These are phyloP conservation scores for Blera fallax DNA, from an alignment of 2,888 invertebrate genomes.

Conservation along the genomic window DNA sequence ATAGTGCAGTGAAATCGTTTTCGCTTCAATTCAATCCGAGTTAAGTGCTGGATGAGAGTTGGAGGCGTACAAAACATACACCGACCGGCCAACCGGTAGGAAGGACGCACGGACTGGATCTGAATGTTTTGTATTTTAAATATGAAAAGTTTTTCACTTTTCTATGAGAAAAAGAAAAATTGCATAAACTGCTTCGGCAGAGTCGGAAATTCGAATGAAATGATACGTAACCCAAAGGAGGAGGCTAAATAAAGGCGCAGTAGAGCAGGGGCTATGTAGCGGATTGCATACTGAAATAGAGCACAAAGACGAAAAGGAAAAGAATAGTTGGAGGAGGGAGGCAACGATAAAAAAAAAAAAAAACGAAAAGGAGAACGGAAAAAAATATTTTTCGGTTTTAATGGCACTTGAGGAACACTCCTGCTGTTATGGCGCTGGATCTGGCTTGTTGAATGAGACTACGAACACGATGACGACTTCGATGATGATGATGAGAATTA, in stretches of 20 bases:
- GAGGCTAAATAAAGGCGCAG: slow-evolving; percentile 53
- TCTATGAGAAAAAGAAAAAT: slow-evolving; percentile 33
- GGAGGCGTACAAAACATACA: slow-evolving; percentile 20
- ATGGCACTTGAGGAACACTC: slow-evolving; percentile 68
- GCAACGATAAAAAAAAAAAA: slow-evolving; percentile 32
- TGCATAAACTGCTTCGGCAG: slow-evolving; percentile 61
- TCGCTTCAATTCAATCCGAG: slow-evolving; percentile 71
- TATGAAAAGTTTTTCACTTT: slow-evolving; percentile 72
- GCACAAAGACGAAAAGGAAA: slow-evolving; percentile 40
- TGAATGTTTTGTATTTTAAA: slow-evolving; percentile 64
- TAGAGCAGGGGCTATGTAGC: neutral
- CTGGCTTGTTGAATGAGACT: slow-evolving; percentile 64
- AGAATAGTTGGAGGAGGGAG: neutral
- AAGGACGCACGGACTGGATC: slow-evolving; percentile 30
- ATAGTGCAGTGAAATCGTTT: slow-evolving; percentile 72
- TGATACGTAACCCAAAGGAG: slow-evolving; percentile 64
- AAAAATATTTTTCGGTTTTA: slow-evolving; percentile 73
- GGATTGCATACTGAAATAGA: slow-evolving; percentile 46
- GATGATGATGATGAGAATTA: slow-evolving; percentile 55
- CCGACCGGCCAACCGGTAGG: neutral
- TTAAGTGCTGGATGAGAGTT: slow-evolving; percentile 69
- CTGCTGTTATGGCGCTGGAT: slow-evolving; percentile 9
- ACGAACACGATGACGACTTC: slow-evolving; percentile 57
- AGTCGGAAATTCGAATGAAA: slow-evolving; percentile 58
- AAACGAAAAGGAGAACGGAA: slow-evolving; percentile 13